Percentiles rank a stretch among this genome's conserved stretches.
phyloP scores from a whole-genome alignment of 1,140 invertebrate genomes.

The Drosophila micromelanica region DNA sequence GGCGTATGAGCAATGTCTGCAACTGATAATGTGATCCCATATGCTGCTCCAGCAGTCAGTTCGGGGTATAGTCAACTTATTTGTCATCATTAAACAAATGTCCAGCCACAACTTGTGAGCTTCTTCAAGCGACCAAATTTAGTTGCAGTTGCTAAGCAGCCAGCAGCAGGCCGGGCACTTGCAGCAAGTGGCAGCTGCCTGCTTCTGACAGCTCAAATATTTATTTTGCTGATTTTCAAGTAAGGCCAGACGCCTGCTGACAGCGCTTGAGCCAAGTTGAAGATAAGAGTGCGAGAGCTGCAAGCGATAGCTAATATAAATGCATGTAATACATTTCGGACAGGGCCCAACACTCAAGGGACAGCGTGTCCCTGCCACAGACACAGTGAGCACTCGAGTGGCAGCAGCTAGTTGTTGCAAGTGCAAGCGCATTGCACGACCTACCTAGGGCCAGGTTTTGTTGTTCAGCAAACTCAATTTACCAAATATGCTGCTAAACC shows the following conservation, averaged over 20 bases:
- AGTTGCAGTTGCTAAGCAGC: conserved; percentile 34
- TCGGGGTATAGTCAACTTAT: conserved; percentile 28
- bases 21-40: conserved; percentile 57
- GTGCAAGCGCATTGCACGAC: conserved; percentile 13
- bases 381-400: conserved; percentile 24
- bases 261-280: conserved; percentile 32
- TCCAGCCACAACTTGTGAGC: conserved; percentile 44
- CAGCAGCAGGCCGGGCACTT: conserved; percentile 29
- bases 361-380: conserved; percentile 10
- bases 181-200: conserved; percentile 29
- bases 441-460: not conserved
- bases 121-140: conserved; percentile 44
- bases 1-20: conserved; percentile 36
- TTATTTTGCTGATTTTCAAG: conserved; percentile 76
- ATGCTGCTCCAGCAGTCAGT: not conserved
- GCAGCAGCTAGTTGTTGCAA: conserved; percentile 15
- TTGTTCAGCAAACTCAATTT: conserved; percentile 9
- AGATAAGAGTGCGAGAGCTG: conserved; percentile 50
- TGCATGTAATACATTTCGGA: conserved; percentile 57
- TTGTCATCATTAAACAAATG: conserved; percentile 73
- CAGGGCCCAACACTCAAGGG: conserved; percentile 31
- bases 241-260: conserved; percentile 49
- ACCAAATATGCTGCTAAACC: conserved; percentile 18
- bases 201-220: conserved; percentile 63
- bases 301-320: conserved; percentile 70